phyloP scores from a whole-genome alignment of 2,113 vertebrate genomes.

The Pollimyrus isidori region DNA sequence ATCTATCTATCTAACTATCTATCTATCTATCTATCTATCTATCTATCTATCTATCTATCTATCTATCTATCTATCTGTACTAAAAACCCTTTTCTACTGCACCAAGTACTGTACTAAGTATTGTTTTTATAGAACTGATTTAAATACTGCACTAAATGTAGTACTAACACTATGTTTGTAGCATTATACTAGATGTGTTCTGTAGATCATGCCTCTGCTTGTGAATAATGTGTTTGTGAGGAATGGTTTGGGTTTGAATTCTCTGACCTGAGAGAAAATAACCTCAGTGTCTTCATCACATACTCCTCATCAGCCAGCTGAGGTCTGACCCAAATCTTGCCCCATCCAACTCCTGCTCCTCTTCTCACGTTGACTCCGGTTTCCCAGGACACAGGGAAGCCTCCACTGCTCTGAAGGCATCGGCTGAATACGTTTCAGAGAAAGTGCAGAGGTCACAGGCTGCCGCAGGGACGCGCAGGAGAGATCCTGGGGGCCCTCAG shows the following conservation, averaged over 20 bases:
- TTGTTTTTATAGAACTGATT: background rate
- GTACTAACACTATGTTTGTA: background rate
- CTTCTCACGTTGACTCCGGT: background rate
- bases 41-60: background rate
- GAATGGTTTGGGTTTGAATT: background rate
- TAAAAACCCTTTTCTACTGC: background rate
- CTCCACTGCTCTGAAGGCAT: background rate
- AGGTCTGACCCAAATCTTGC: background rate
- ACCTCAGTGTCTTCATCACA: background rate
- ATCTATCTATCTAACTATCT: background rate
- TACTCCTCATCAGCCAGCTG: background rate
- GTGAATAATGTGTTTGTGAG: background rate
- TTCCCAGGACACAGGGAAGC: background rate
- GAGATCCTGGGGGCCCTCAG: background rate
- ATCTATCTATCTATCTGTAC: background rate
- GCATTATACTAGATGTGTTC: background rate
- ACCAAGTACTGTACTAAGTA: background rate
- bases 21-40: background rate
- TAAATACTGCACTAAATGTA: background rate
- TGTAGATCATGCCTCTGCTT: background rate
- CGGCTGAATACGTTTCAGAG: background rate
- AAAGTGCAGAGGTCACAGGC: background rate
- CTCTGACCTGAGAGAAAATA: background rate
- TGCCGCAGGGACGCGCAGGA: background rate
- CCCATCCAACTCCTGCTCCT: background rate